A percentile compares a stretch with the other conserved stretches of the same genome.
Conservation (phyloP, 1,140 invertebrate species). For the Paralvinella palmiformis region DNA sequence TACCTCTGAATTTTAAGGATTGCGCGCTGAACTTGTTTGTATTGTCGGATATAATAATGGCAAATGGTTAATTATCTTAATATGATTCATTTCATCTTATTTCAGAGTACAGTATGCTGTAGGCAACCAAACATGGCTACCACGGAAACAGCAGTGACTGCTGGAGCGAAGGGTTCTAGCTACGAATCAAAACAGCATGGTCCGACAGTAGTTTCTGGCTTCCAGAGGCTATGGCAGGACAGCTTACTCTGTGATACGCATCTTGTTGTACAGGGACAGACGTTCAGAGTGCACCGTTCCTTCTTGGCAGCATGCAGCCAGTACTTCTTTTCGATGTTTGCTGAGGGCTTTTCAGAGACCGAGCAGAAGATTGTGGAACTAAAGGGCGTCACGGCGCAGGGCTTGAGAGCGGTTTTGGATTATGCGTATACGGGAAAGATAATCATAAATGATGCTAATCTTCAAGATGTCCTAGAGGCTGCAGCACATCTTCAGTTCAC, state of each 20-base stretch:
- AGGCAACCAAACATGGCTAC: too few species aligned
- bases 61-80: too few species aligned
- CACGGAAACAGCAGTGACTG: not conserved
- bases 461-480: conserved; percentile 22
- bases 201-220: conserved; percentile 17
- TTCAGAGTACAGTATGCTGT: too few species aligned
- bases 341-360: conserved; percentile 18
- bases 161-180: not conserved
- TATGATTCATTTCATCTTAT: too few species aligned
- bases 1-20: too few species aligned
- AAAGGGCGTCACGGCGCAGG: conserved; percentile 16
- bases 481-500: conserved; percentile 20
- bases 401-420: conserved; percentile 16
- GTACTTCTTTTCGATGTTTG: conserved; percentile 23
- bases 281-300: conserved; percentile 13
- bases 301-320: conserved; percentile 21
- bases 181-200: conserved; percentile 15
- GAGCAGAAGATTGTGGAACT: conserved; percentile 18
- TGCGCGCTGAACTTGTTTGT: too few species aligned
- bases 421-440: conserved; percentile 21
- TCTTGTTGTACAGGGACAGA: conserved; percentile 19
- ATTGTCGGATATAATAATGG: too few species aligned
- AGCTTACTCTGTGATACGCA: conserved; percentile 19
- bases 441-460: conserved; percentile 18
- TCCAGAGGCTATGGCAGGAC: conserved; percentile 18